Percentiles rank a stretch among this genome's conserved stretches.
Conservation (phyloP, 2,113 vertebrate species). For the Ochotona princeps region DNA sequence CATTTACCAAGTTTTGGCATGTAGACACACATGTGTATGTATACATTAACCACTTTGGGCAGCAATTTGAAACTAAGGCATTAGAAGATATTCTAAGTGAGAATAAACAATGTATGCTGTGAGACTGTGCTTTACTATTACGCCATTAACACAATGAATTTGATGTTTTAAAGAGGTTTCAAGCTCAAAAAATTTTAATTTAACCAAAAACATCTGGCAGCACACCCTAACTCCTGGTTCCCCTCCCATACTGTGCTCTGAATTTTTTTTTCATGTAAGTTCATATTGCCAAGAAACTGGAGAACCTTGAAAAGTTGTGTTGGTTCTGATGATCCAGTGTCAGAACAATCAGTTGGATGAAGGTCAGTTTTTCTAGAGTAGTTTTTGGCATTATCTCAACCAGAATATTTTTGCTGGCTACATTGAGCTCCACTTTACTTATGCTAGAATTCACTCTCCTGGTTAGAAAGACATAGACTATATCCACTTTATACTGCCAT, state of each 20-base stretch:
- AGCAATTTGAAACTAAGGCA: constrained; percentile 25
- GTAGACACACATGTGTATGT: neutral
- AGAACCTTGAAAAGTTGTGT: neutral
- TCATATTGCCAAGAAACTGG: neutral
- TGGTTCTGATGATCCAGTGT: neutral
- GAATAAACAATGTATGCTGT: neutral
- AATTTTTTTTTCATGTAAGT: neutral
- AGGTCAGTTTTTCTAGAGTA: neutral
- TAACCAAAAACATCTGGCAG: constrained; percentile 8
- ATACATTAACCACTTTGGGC: neutral
- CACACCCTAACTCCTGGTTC: neutral
- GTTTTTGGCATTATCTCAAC: neutral
- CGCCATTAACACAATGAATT: constrained; percentile 33
- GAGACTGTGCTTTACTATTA: constrained; percentile 26
- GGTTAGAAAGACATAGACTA: neutral
- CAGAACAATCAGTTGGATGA: neutral
- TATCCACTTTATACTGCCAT: neutral
- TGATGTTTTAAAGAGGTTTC: neutral
- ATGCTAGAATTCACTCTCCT: constrained; percentile 32
- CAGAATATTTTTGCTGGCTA: neutral
- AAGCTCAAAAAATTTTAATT: constrained; percentile 34
- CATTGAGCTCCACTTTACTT: neutral
- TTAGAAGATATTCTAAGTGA: neutral
- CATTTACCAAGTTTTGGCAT: constrained; percentile 11
- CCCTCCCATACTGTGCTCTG: neutral